Base-by-base conservation (phyloP, 2,797 vertebrate species). In the Rhadinocentrus ornatus region DNA sequence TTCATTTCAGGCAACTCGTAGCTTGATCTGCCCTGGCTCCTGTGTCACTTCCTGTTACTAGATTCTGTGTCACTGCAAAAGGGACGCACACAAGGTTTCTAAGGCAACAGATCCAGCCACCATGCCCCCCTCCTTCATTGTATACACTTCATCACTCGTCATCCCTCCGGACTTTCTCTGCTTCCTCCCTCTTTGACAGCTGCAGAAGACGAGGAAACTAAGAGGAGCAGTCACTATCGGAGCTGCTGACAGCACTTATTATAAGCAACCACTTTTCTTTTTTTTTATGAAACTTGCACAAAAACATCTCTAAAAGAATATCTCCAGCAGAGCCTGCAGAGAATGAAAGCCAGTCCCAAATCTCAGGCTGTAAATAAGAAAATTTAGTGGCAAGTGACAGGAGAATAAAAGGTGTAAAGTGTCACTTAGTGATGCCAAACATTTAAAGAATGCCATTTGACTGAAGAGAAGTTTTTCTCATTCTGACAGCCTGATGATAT, bases 21-120 rank as follows among this genome's bases (percentile, higher is more conserved):
- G 81, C 83, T 85, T 67, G 85, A 90, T 92, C 86, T 69, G 24
- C 80, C 69, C 56, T 59, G 85, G 86, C 81, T 92, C 90, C 80
- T 77, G 80, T 92, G 92, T 93, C 91, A 91, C 84, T 93, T 93
- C 92, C 91, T 91, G 86, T 88, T 78, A 85, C 73, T 46, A 80
- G 89, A 90, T 91, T 91, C 83, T 85, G 81, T 92, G 90, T 90
- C 90, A 84, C 73, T 58, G 77, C 22, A 37, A 60, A 72, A 50
- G 67, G 60, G 74, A 75, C 22, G 16, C 78, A 78, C 16, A 18
- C 63, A 29, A 67, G 69, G 69, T 89, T 74, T 70, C 86, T 32
- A 9, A 55, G 77, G 82, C 62, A 82, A 89, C 86, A 20, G 12
- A 63, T 71, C 50, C 60, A 62, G 34, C 35, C 63, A 29, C 60